A percentile compares a stretch with the other conserved stretches of the same genome.
These are phyloP conservation scores for Capitulum mitella DNA, from an alignment of 2,888 invertebrate species.

Conservation along the genomic window DNA sequence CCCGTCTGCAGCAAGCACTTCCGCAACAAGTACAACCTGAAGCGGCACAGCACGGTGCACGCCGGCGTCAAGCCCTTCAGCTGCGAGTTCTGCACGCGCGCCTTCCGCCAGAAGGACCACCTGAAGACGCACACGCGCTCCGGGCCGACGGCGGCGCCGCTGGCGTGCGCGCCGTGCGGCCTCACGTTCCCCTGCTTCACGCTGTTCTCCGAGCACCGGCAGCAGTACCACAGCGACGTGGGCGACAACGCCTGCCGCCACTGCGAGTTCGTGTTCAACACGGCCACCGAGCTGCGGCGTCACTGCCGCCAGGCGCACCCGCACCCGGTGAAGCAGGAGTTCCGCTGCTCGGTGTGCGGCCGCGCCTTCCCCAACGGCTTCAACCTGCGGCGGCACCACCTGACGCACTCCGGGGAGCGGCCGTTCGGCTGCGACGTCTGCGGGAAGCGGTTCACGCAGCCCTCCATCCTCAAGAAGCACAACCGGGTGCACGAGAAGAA, in stretches of 20 bases:
- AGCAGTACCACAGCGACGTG: slow-evolving; percentile 25
- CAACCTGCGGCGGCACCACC: slow-evolving; percentile 16
- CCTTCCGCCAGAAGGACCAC: slow-evolving; percentile 26
- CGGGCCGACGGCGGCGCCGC: slow-evolving; percentile 12
- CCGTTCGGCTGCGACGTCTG: slow-evolving; percentile 15
- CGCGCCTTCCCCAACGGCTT: slow-evolving; percentile 24
- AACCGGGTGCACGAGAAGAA: background rate
- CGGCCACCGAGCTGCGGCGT: slow-evolving; percentile 19
- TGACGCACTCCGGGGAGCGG: slow-evolving; percentile 24
- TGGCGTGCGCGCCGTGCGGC: slow-evolving; percentile 22
- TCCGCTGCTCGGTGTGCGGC: slow-evolving; percentile 19
- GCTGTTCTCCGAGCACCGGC: slow-evolving; percentile 21
- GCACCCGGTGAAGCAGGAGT: slow-evolving; percentile 25
- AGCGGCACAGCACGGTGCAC: slow-evolving; percentile 23
- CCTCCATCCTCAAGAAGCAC: slow-evolving; percentile 22
- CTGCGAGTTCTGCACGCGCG: slow-evolving; percentile 20
- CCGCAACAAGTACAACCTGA: slow-evolving; percentile 26
- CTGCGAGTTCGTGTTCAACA: slow-evolving; percentile 15
- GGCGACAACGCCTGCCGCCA: slow-evolving; percentile 23
- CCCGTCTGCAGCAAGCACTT: background rate
- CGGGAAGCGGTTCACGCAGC: slow-evolving; percentile 26
- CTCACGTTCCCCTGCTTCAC: slow-evolving; percentile 22
- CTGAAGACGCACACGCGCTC: slow-evolving; percentile 24
- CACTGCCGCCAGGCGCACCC: slow-evolving; percentile 23
- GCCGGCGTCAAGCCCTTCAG: slow-evolving; percentile 17